A percentile compares a stretch with the other conserved stretches of the same genome.
These are phyloP conservation scores for Agrotis exclamationis DNA, from an alignment of 2,888 invertebrate species.

Conservation along the genomic window DNA sequence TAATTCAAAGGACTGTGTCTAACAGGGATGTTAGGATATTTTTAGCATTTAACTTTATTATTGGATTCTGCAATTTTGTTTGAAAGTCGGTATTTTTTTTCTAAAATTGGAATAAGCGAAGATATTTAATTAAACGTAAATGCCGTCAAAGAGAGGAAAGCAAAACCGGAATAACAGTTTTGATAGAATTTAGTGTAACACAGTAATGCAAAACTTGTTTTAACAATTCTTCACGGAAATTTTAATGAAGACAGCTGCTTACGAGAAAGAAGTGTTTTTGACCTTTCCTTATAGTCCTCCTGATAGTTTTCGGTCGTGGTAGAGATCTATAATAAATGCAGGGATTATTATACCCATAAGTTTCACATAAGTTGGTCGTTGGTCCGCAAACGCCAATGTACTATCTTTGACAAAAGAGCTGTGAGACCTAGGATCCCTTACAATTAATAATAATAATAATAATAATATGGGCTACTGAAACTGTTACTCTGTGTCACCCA, in stretches of 20 bases:
- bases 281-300: neutral
- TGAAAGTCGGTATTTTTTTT: conserved; percentile 27
- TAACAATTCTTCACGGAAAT: neutral
- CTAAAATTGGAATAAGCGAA: conserved; percentile 7
- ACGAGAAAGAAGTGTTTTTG: neutral
- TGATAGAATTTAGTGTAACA: conserved; percentile 13
- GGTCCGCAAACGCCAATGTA: too few relatives aligned
- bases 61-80: conserved; percentile 27
- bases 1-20: conserved; percentile 63
- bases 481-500: conserved; percentile 64
- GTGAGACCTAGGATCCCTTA: too few relatives aligned
- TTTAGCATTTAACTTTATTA: conserved; percentile 48
- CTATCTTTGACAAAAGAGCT: too few relatives aligned
- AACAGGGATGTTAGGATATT: conserved; percentile 56
- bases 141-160: neutral
- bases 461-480: too few relatives aligned
- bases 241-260: neutral
- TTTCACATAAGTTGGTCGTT: too few relatives aligned
- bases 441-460: too few relatives aligned
- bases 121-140: neutral
- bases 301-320: too few relatives aligned
- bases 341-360: too few relatives aligned
- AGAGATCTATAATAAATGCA: too few relatives aligned
- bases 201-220: conserved; percentile 3
- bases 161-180: conserved; percentile 8